Conservation (phyloP, 2,113 vertebrate species). For the Scolopax mira region DNA sequence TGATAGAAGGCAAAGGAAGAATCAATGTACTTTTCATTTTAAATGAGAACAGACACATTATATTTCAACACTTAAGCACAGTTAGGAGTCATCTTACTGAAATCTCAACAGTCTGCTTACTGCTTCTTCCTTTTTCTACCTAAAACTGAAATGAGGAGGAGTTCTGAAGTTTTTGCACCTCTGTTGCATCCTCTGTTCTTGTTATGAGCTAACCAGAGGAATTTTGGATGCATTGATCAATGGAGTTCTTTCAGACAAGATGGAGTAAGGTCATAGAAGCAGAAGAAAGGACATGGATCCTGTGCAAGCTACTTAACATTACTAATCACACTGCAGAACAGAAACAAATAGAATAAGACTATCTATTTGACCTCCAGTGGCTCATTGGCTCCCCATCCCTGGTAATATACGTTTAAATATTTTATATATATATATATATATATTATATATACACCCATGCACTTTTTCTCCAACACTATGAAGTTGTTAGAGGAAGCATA, state of each 20-base stretch:
- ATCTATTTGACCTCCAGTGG: background rate
- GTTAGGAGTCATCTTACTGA: background rate
- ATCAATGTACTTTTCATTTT: background rate
- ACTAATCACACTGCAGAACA: background rate
- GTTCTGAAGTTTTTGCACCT: background rate
- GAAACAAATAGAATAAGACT: background rate
- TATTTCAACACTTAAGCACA: background rate
- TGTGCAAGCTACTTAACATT: background rate
- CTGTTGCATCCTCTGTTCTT: background rate
- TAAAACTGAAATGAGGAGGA: background rate
- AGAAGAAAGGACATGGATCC: background rate
- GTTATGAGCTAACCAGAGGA: background rate
- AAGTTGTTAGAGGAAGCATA: too few relatives aligned
- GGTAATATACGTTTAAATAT: background rate
- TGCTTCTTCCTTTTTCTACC: background rate
- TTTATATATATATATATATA: background rate
- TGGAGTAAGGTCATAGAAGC: background rate
- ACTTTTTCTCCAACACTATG: background rate
- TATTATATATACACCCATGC: fast-evolving
- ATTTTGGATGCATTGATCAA: background rate
- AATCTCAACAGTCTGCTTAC: background rate
- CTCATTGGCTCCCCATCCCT: background rate
- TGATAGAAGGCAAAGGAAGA: background rate
- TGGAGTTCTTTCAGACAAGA: background rate
- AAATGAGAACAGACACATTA: background rate